These are phyloP conservation scores for Lycodopsis pacificus DNA, from an alignment of 2,797 vertebrate species.

Conservation along the genomic window DNA sequence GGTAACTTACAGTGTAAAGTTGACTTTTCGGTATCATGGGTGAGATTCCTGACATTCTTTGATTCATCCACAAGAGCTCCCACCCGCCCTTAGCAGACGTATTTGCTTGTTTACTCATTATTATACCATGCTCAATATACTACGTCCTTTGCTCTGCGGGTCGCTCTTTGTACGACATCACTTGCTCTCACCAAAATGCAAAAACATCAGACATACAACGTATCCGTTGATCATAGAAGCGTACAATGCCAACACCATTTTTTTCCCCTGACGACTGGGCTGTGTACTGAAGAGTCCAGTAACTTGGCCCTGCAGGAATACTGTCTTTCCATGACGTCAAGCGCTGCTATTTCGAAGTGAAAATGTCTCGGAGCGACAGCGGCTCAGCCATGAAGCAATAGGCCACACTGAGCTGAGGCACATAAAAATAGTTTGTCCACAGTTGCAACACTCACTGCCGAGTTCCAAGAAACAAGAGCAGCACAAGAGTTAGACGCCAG, in stretches of 20 bases:
- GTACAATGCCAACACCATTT: neutral
- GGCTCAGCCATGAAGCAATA: neutral
- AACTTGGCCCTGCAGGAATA: conserved; percentile 4
- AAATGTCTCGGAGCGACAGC: neutral
- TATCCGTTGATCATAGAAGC: neutral
- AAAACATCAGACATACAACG: neutral
- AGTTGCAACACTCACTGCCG: neutral
- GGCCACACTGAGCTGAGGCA: neutral
- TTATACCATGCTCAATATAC: neutral
- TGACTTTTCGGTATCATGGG: neutral
- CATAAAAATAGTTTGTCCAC: neutral
- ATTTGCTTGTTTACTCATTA: neutral
- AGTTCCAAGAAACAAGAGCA: conserved; percentile 16
- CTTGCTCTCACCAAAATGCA: too few species aligned
- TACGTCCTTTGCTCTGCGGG: neutral
- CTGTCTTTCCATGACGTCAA: conserved; percentile 13
- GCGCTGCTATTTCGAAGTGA: conserved; percentile 3
- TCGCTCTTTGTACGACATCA: too few species aligned
- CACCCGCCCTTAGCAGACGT: neutral
- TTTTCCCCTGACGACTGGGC: neutral
- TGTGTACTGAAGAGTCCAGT: neutral
- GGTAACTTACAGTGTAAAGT: neutral
- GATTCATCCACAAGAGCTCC: neutral
- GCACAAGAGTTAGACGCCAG: neutral
- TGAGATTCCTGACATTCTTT: neutral